phyloP scores from a whole-genome alignment of 2,888 invertebrate species.

The Chironomus tentans region DNA sequence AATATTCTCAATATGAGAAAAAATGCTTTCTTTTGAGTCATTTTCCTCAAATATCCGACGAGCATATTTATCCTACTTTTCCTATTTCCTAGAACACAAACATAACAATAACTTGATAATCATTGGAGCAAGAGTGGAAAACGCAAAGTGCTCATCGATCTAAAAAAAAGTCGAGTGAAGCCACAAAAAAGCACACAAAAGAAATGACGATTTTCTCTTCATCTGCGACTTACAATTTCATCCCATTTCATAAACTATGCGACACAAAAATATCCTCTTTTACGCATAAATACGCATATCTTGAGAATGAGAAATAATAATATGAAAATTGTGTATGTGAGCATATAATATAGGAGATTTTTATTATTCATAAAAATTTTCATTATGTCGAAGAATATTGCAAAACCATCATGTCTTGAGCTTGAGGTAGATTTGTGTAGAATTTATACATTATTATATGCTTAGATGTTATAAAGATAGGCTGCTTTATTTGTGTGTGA shows the following conservation, averaged over 20 bases:
- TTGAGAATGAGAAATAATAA: neutral
- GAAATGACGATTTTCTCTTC: neutral
- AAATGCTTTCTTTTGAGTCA: neutral
- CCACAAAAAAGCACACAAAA: no score
- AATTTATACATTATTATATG: no score
- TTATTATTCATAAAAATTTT: conserved; percentile 8
- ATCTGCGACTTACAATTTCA: neutral
- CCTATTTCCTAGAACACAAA: neutral
- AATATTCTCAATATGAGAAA: no score
- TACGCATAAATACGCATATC: neutral
- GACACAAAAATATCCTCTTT: neutral
- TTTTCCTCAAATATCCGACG: no score
- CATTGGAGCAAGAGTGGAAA: neutral
- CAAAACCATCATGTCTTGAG: neutral
- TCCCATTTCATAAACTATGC: neutral
- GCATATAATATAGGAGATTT: neutral
- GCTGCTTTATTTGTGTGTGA: no score
- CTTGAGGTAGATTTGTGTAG: neutral
- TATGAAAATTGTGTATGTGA: neutral
- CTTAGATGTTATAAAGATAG: no score
- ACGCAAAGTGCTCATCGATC: no score
- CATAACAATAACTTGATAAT: conserved; percentile 19
- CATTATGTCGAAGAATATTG: conserved; percentile 15
- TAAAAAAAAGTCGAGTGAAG: neutral
- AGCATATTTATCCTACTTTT: no score